Conservation (phyloP, 2,888 invertebrate species). For the Amblyteles armatorius region DNA sequence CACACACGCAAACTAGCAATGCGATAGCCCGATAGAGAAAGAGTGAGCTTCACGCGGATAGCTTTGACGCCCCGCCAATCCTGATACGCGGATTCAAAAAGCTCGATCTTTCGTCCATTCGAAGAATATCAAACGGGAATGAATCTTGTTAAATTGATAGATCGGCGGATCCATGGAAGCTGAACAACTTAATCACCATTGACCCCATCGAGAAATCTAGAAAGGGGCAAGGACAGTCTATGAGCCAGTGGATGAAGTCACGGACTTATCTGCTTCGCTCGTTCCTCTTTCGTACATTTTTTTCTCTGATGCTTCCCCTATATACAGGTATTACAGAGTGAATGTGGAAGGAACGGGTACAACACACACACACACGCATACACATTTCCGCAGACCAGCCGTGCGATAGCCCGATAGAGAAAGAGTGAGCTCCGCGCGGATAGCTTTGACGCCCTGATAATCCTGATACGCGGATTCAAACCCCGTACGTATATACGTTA, state of each 20-base stretch:
- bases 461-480: slow-evolving; percentile 71
- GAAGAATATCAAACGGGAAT: too few relatives aligned
- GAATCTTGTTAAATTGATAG: not conserved
- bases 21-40: slow-evolving; percentile 39
- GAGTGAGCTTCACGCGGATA: slow-evolving; percentile 71
- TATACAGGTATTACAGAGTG: slow-evolving; percentile 4
- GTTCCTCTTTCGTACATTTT: slow-evolving; percentile 14
- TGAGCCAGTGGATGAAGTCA: slow-evolving; percentile 21
- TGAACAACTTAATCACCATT: not conserved
- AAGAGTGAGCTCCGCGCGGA: slow-evolving; percentile 70
- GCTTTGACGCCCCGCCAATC: slow-evolving; percentile 82
- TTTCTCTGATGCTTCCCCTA: not conserved
- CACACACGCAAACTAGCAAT: not conserved
- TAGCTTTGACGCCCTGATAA: slow-evolving; percentile 81
- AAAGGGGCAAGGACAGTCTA: slow-evolving; percentile 4
- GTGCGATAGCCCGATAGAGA: slow-evolving; percentile 35
- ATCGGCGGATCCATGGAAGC: not conserved
- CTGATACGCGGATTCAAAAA: slow-evolving; percentile 66
- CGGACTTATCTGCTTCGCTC: slow-evolving; percentile 37
- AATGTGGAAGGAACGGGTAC: slow-evolving; percentile 27
- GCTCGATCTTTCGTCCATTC: too few relatives aligned
- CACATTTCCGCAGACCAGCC: not conserved
- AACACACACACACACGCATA: not conserved
- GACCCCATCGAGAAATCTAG: not conserved
- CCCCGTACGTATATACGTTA: slow-evolving; percentile 27